phyloP scores from a whole-genome alignment of 2,113 vertebrate species.

The Puffinus mauretanicus region DNA sequence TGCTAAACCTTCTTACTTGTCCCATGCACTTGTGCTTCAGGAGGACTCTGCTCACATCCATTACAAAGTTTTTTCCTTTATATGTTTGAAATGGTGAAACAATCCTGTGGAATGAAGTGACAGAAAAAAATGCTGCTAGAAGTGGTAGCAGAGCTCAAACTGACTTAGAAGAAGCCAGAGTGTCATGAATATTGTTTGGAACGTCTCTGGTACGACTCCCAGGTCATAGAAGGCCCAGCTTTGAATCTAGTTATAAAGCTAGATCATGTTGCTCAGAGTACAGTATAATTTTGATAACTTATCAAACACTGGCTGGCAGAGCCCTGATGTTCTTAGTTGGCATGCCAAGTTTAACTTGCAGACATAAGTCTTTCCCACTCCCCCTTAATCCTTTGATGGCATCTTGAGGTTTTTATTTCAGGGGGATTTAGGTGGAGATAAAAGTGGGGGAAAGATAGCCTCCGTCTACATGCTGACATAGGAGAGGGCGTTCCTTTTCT shows the following conservation, averaged over 20 bases:
- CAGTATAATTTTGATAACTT: not conserved
- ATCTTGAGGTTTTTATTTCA: not conserved
- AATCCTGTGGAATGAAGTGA: not conserved
- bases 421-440: not conserved
- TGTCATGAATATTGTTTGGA: not conserved
- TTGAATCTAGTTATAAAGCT: not conserved
- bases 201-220: fast-evolving
- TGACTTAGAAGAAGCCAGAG: not conserved
- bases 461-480: not conserved
- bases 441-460: not conserved
- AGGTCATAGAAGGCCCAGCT: not conserved
- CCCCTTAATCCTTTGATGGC: not conserved
- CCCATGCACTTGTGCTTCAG: not conserved
- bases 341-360: not conserved
- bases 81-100: not conserved
- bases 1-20: not conserved
- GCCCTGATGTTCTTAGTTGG: not conserved
- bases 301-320: not conserved
- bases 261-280: not conserved
- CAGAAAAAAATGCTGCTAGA: not conserved
- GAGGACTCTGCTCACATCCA: fast-evolving
- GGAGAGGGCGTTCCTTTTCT: not conserved
- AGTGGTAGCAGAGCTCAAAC: not conserved
- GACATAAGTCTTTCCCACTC: not conserved
- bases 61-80: not conserved